These are phyloP conservation scores for Ia io DNA, from an alignment of 2,113 vertebrate species.

Conservation along the genomic window DNA sequence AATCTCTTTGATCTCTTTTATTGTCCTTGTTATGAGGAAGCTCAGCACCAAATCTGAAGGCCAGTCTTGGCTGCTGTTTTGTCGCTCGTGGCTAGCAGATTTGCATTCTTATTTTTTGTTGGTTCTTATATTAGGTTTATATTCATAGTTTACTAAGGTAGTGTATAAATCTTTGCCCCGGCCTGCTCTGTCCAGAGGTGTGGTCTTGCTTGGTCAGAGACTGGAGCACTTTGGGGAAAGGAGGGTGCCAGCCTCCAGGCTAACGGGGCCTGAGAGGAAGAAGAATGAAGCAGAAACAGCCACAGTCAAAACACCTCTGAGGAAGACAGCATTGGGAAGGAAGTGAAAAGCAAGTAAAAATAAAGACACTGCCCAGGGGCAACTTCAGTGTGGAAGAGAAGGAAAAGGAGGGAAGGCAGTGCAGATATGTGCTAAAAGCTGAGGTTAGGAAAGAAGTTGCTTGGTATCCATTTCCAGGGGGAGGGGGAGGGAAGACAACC, in stretches of 20 bases:
- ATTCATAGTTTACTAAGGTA: not conserved
- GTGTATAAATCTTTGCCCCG: not conserved
- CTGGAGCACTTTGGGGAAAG: not conserved
- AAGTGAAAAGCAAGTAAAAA: not conserved
- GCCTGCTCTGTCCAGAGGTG: not conserved
- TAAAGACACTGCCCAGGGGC: not conserved
- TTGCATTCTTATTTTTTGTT: not conserved
- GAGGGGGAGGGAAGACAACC: not conserved
- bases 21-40: not conserved
- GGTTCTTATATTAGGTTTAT: not conserved
- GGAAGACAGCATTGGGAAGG: not conserved
- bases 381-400: not conserved
- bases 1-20: not conserved
- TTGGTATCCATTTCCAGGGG: not conserved
- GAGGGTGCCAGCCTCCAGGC: not conserved
- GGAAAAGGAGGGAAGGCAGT: not conserved
- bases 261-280: not conserved
- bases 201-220: not conserved
- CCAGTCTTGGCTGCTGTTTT: not conserved
- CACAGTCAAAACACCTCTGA: not conserved
- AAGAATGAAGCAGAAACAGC: not conserved
- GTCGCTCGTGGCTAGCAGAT: no score
- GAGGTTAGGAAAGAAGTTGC: not conserved
- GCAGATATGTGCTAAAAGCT: not conserved
- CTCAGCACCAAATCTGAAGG: not conserved